Conservation (phyloP, 2,113 vertebrate species). For the Heptranchias perlo region DNA sequence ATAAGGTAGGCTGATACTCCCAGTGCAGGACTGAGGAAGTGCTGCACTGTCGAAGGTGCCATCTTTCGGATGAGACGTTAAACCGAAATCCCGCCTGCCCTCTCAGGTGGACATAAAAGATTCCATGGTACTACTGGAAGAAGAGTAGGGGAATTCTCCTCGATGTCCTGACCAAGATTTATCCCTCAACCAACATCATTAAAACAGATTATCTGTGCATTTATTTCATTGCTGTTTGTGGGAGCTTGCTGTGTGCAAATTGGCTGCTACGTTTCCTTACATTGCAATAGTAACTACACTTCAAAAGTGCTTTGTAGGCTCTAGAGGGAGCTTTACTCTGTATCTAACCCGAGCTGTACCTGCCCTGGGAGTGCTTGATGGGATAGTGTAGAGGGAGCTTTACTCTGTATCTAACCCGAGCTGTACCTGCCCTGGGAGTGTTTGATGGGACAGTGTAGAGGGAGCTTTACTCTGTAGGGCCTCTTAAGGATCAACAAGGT, state of each 20-base stretch:
- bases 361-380: not conserved
- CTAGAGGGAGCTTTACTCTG: no score
- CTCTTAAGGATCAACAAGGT: no score
- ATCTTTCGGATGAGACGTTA: not conserved
- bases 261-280: no score
- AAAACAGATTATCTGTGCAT: not conserved
- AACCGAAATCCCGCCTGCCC: not conserved
- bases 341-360: not conserved
- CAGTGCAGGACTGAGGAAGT: not conserved
- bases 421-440: not conserved
- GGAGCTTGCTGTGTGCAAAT: not conserved
- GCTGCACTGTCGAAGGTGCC: not conserved
- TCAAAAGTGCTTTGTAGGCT: no score
- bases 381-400: no score
- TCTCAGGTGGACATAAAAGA: not conserved
- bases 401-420: not conserved
- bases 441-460: no score
- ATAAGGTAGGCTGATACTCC: not conserved
- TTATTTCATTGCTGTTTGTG: not conserved
- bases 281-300: no score
- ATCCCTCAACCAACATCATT: not conserved
- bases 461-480: no score
- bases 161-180: not conserved
- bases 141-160: not conserved
- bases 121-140: not conserved